A percentile compares a stretch with the other conserved stretches of the same genome.
phyloP scores from a whole-genome alignment of 2,113 vertebrate genomes.

The Syrrhaptes paradoxus region DNA sequence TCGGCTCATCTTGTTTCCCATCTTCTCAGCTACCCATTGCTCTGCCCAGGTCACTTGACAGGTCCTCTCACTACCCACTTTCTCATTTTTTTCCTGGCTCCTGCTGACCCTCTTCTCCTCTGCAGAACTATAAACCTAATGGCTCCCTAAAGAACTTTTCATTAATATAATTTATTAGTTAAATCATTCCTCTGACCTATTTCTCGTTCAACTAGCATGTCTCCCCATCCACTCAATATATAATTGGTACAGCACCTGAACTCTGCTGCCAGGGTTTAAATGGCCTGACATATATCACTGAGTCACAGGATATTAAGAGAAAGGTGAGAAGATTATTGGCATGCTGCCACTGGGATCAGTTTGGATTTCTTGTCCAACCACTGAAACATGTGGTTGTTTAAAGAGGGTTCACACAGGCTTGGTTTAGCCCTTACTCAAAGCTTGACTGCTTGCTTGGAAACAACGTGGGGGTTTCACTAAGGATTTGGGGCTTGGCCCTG shows the following conservation, averaged over 20 bases:
- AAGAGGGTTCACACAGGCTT: background rate
- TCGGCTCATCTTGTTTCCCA: background rate
- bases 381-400: background rate
- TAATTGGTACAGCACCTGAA: constrained; percentile 56
- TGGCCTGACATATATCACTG: constrained; percentile 57
- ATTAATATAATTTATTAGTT: constrained; percentile 65
- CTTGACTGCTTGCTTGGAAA: background rate
- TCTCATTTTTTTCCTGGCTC: background rate
- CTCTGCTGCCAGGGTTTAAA: constrained; percentile 13
- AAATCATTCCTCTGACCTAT: constrained; percentile 28
- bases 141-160: constrained; percentile 33
- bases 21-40: fast-evolving
- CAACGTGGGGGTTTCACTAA: background rate
- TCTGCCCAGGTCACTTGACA: background rate
- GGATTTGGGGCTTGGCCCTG: background rate
- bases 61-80: background rate
- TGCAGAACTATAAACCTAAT: background rate
- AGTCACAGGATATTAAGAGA: constrained; percentile 65
- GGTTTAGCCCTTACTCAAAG: background rate
- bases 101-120: constrained; percentile 15
- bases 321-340: constrained; percentile 59
- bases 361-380: constrained; percentile 34
- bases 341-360: background rate
- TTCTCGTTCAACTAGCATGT: constrained; percentile 18
- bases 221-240: constrained; percentile 20